Conservation (phyloP, 2,797 vertebrate species). For the Aulostomus chinensis region DNA sequence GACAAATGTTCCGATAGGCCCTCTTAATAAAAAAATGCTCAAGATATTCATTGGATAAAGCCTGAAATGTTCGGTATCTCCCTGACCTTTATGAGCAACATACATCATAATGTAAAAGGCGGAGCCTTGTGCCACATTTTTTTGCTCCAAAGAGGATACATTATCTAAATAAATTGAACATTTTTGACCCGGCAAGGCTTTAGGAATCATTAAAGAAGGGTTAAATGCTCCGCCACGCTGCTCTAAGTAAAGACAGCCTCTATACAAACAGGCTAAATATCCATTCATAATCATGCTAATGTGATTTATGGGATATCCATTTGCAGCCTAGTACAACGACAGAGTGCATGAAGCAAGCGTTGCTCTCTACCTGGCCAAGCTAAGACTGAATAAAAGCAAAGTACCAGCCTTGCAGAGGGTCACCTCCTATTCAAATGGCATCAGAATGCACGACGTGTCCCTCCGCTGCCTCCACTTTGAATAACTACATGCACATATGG, state of each 20-base stretch:
- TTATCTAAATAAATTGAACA: not conserved
- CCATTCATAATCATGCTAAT: slow-evolving; percentile 28
- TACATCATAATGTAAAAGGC: not conserved
- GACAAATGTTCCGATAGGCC: not conserved
- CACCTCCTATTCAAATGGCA: slow-evolving; percentile 55
- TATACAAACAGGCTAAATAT: slow-evolving; percentile 16
- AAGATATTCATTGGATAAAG: not conserved
- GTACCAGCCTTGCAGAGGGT: slow-evolving; percentile 36
- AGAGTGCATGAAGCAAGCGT: slow-evolving; percentile 47
- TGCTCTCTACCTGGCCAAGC: slow-evolving; percentile 61
- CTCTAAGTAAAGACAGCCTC: slow-evolving; percentile 1
- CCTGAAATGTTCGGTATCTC: not conserved
- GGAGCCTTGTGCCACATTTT: not conserved
- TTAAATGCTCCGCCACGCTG: slow-evolving; percentile 7
- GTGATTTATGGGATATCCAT: slow-evolving; percentile 71
- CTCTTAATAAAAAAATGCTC: too few species aligned
- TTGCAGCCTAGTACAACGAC: slow-evolving; percentile 60
- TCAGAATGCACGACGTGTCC: slow-evolving; percentile 63
- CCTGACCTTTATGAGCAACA: not conserved
- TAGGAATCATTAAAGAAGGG: not conserved
- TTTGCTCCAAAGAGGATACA: not conserved
- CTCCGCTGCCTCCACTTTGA: slow-evolving; percentile 58
- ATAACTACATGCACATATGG: slow-evolving; percentile 72
- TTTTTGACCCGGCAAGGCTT: not conserved
- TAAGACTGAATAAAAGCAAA: slow-evolving; percentile 53